Conservation (phyloP, 2,113 vertebrate species). For the Phalacrocorax aristotelis region DNA sequence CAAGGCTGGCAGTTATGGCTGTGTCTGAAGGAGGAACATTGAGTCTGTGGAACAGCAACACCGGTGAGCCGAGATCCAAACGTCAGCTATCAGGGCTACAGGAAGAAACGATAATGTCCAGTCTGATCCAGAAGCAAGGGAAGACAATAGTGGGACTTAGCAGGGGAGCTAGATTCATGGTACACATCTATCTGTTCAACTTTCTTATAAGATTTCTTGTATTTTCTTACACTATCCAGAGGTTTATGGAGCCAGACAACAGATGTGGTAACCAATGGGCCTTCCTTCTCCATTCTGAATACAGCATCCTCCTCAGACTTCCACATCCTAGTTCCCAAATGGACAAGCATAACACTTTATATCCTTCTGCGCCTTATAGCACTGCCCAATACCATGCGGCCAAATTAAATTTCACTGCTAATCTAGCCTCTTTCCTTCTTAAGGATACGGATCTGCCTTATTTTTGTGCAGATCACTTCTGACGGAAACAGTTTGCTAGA, state of each 20-base stretch:
- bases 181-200: background rate
- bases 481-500: constrained; percentile 30
- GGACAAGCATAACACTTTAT: background rate
- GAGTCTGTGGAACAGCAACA: constrained; percentile 52
- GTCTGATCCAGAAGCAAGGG: constrained; percentile 49
- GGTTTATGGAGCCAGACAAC: background rate
- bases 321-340: background rate
- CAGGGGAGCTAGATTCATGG: constrained; percentile 71
- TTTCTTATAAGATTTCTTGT: background rate
- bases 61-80: background rate
- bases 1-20: constrained; percentile 44
- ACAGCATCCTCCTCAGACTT: background rate
- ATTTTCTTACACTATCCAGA: background rate
- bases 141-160: constrained; percentile 71
- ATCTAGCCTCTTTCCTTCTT: background rate
- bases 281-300: background rate
- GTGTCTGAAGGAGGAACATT: constrained; percentile 53
- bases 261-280: background rate
- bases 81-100: background rate
- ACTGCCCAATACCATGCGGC: background rate
- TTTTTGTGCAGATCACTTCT: constrained; percentile 68
- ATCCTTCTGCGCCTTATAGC: background rate
- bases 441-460: background rate
- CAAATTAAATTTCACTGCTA: background rate
- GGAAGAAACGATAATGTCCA: constrained; percentile 29